Conservation (phyloP, 37 sponge, comb jelly and placozoan genomes). For the Lycopodina hypogea region DNA sequence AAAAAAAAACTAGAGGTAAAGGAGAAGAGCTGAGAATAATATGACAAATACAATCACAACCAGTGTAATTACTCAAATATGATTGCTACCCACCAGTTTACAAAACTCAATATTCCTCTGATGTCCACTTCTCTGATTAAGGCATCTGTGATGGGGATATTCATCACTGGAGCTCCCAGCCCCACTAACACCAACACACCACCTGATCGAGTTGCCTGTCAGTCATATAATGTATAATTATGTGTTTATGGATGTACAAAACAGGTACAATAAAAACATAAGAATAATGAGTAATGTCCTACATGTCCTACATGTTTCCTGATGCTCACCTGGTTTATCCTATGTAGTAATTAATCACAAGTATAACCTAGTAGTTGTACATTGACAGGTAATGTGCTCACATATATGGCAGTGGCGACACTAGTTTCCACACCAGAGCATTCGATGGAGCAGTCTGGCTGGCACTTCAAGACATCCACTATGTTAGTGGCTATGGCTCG, state of each 20-base stretch:
- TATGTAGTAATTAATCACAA: no score
- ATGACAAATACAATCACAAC: no score
- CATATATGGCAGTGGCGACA: conserved; percentile 74
- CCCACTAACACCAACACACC: conserved; percentile 89
- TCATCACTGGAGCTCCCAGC: conserved; percentile 76
- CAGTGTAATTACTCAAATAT: neutral
- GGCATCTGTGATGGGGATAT: conserved; percentile 89
- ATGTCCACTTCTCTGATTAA: conserved; percentile 93
- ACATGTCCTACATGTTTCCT: no score
- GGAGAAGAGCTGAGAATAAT: neutral
- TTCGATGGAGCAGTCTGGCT: conserved; percentile 65
- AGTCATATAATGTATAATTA: neutral
- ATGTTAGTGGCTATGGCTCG: conserved; percentile 52
- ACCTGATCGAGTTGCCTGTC: conserved; percentile 84
- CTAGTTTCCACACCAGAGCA: conserved; percentile 78
- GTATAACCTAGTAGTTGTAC: no score
- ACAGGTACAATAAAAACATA: no score
- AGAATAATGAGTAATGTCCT: no score
- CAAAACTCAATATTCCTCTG: conserved; percentile 89
- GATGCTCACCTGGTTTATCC: no score
- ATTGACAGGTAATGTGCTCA: no score
- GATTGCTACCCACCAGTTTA: conserved; percentile 46
- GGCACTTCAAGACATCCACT: conserved; percentile 18
- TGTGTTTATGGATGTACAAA: no score
- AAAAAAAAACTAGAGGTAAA: no score